Evolutionary conservation across 2,888 invertebrate genomes (phyloP).

Genomic region (Selenia dentaria): DNA sequence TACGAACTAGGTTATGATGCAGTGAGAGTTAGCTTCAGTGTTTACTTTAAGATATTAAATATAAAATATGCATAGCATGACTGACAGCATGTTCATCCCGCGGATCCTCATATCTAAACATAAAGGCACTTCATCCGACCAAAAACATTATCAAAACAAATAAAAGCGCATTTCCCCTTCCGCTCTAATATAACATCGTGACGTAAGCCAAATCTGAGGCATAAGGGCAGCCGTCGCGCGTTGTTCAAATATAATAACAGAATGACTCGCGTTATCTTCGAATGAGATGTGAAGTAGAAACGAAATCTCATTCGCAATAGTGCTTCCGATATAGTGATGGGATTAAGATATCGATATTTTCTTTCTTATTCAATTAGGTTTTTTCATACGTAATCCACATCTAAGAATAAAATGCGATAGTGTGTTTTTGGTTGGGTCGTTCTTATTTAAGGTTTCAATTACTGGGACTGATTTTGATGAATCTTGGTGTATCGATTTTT

Average conservation of each 20-base stretch:
- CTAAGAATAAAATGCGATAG: too few relatives aligned
- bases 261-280: slow-evolving; percentile 65
- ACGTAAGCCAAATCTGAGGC: slow-evolving; percentile 70
- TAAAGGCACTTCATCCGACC: slow-evolving; percentile 11
- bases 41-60: too few relatives aligned
- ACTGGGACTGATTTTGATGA: too few relatives aligned
- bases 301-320: slow-evolving; percentile 72
- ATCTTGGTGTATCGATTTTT: too few relatives aligned
- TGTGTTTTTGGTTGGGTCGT: too few relatives aligned
- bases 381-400: too few relatives aligned
- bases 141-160: slow-evolving; percentile 27
- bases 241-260: slow-evolving; percentile 54
- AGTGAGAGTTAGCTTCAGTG: too few relatives aligned
- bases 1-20: too few relatives aligned
- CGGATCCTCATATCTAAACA: too few relatives aligned
- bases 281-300: slow-evolving; percentile 71
- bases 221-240: slow-evolving; percentile 61
- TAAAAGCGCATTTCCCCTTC: slow-evolving; percentile 39
- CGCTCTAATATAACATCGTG: slow-evolving; percentile 65
- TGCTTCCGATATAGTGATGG: slow-evolving; percentile 50
- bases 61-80: too few relatives aligned
- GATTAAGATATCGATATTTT: slow-evolving; percentile 29
- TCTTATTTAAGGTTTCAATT: too few relatives aligned
- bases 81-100: too few relatives aligned
- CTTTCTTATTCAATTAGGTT: background rate